phyloP scores from a whole-genome alignment of 2,113 vertebrate genomes.

The Hystrix cristata region DNA sequence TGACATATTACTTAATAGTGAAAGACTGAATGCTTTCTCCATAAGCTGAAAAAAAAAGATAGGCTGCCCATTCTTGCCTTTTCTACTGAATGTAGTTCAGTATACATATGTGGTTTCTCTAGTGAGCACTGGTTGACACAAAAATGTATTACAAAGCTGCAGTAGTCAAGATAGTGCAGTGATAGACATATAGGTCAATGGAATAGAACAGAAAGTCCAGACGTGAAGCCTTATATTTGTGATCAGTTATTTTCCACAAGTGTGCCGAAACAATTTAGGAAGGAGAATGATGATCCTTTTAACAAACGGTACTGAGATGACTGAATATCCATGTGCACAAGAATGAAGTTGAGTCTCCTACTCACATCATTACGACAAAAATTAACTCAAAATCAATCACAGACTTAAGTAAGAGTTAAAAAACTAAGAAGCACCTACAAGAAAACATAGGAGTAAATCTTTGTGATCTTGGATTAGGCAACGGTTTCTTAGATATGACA shows the following conservation, averaged over 20 bases:
- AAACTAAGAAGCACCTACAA: conserved; percentile 18
- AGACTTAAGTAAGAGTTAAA: conserved; percentile 43
- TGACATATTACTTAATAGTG: not conserved
- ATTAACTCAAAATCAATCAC: not conserved
- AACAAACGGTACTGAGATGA: not conserved
- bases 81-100: conserved; percentile 10
- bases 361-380: not conserved
- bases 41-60: not conserved
- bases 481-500: conserved; percentile 6
- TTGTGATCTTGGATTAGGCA: conserved; percentile 22
- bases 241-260: conserved; percentile 34
- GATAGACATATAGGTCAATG: not conserved
- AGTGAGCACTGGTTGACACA: too few relatives aligned
- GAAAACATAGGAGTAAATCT: not conserved
- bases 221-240: not conserved
- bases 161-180: not conserved
- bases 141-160: not conserved
- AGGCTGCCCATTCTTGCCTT: conserved; percentile 28
- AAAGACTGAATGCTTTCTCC: not conserved
- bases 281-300: not conserved
- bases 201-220: not conserved
- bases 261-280: not conserved
- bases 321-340: conserved; percentile 13
- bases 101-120: too few relatives aligned
- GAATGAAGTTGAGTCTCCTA: not conserved